Base-by-base conservation (phyloP, 2,113 vertebrate species). In the Elephantulus edwardii region DNA sequence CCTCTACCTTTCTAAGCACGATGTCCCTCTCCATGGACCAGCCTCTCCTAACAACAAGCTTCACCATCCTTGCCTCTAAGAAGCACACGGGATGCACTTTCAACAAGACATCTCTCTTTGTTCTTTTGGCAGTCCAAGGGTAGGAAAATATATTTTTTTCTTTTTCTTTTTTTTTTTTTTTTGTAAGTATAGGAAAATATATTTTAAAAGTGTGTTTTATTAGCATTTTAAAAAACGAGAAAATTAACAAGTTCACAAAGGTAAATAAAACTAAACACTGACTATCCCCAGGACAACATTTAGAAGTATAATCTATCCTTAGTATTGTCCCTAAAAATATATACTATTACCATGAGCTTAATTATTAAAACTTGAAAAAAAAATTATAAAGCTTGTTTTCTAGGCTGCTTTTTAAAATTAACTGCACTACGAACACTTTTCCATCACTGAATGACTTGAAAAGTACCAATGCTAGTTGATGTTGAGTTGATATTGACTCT, bases 191-290 rank as follows among this genome's bases (percentile, higher is more conserved):
- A 77, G 28, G 71, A 50, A 89, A 46, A 81, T n/a, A 6, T 30
- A 52, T 93, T 75, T 91, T 33, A 8, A 90, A 90, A 86, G n/a
- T 56, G 40, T 83, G 28, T 54, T 66, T 50, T 28, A n/a, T 3
- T 76, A 35, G 68, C 44, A 89, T 38, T 90, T 68, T 71, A 5
- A 26, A 7, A 60, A 30, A 71, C 19, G 66, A 35, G 38, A 89
- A 87, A 42, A 50, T 79, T 28, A 84, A 83, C 48, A 76, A 44
- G 26, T 33, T 93, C 79, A 75, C 1, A 40, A 48, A 89, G 35
- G 42, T 54, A 79, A 46, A 2, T n/a, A 77, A 86, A 17, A 77
- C 44, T 72, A 42, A 91, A 19, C 38, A n/a, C 26, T 70, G 64
- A 52, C 22, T 58, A 68, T 46, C 26, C 16, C 4, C 2, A 10